Evolutionary conservation across 2,888 invertebrate species (phyloP).

Genomic region (Creontiades dilutus): DNA sequence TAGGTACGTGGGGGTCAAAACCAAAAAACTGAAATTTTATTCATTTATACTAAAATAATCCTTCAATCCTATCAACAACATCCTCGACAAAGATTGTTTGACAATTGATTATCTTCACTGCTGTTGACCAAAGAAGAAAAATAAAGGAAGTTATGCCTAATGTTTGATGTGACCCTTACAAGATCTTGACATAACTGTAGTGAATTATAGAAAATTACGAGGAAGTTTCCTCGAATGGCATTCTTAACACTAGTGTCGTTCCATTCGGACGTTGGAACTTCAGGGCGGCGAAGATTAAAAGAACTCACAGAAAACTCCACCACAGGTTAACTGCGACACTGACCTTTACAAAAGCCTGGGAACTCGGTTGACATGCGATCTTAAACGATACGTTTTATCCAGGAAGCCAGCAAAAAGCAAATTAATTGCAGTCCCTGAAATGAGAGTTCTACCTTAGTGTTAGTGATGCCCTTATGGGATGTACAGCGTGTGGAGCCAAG

Average conservation of each 20-base stretch:
- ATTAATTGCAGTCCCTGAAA: slow-evolving; percentile 10
- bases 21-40: no score
- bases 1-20: no score
- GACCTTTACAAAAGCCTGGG: slow-evolving; percentile 24
- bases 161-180: neutral
- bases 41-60: no score
- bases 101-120: neutral
- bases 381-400: neutral
- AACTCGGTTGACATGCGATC: slow-evolving; percentile 3
- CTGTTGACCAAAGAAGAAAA: no score
- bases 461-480: no score
- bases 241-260: neutral
- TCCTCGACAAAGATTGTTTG: neutral
- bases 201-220: neutral
- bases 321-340: neutral
- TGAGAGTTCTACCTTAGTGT: neutral
- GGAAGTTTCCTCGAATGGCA: slow-evolving; percentile 18
- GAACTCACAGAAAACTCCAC: neutral
- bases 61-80: neutral
- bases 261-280: slow-evolving; percentile 3
- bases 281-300: slow-evolving; percentile 26
- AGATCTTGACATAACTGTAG: neutral
- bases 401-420: neutral
- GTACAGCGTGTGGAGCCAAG: no score
- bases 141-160: no score